phyloP scores from a whole-genome alignment of 2,113 vertebrate species.

The Cinclus cinclus region DNA sequence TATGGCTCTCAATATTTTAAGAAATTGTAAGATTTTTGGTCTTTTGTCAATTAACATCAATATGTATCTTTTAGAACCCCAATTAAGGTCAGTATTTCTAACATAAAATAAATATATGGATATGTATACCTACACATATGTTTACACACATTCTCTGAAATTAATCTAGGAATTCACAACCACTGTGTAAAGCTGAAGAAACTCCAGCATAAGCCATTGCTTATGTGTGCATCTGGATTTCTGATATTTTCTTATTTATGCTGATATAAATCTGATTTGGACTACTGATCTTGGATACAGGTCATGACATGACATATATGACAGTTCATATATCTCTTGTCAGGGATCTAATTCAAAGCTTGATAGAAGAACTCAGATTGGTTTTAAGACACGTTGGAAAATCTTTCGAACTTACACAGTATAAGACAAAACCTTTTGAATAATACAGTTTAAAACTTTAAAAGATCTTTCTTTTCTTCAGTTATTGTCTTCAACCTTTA shows the following conservation, averaged over 20 bases:
- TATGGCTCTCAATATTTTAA: neutral
- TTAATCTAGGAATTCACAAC: neutral
- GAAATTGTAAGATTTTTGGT: neutral
- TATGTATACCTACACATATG: fast-evolving
- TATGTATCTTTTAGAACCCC: neutral
- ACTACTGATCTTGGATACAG: neutral
- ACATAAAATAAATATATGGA: neutral
- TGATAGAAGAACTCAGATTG: neutral
- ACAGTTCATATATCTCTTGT: neutral
- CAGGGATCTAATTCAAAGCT: neutral
- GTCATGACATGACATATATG: too few relatives aligned
- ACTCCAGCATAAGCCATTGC: neutral
- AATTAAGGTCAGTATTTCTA: neutral
- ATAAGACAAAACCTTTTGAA: neutral
- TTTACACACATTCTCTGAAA: neutral
- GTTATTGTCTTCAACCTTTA: neutral
- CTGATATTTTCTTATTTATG: neutral
- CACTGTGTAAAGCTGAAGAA: neutral
- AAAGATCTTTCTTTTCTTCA: neutral
- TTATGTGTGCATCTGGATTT: neutral
- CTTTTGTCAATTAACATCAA: neutral
- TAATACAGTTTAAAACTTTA: neutral
- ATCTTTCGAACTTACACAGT: neutral
- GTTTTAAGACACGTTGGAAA: neutral
- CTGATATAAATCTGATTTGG: neutral